Evolutionary conservation across 2,888 invertebrate genomes (phyloP), one percentile per base, ranked within the genome.

Genomic region (Elmis aenea): DNA sequence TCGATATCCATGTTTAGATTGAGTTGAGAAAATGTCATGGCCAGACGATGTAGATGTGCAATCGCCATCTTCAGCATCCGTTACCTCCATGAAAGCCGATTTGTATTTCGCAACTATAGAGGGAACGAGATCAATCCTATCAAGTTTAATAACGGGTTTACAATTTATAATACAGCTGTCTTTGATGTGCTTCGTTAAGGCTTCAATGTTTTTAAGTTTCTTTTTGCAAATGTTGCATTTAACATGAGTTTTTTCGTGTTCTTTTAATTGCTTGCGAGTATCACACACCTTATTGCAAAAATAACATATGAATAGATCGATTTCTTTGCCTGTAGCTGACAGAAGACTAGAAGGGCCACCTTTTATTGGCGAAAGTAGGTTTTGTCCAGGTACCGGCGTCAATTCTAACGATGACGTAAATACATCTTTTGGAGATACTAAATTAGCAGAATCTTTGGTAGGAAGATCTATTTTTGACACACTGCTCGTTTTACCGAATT

Each of bases 201-300:
- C 8, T 12, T 13, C 16, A 12, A 24, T 2, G 15, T 6, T 33
- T 15, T 16, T 27, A 9, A 38, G 5, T 15, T 10, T 28, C 11
- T 31, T 38, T 3, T 31, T 30, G 18, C 46, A 46, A 23, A 42
- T 26, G 10, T 33, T 26, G 26, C 46, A 46, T 12, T 22, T 38
- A 11, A 35, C 24, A 31, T 46, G 46, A 8, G 30, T 36, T 12
- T 26, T 38, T 27, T 39, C 29, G 11, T 46, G 46, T 5, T 27
- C 26, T 2, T 29, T 27, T 10, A 46, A 13, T 10, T 46, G 26
- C 11, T 13, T 20, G 13, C 8, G 8, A 2, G 12, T 12, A 20
- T 26, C 2, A 9, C 8, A 33, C 13, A 25, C 10, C 5, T 13
- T 3, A 13, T 16, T 16, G 13, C 33, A 33, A 9, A 26, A 6